Evolutionary conservation across 2,113 vertebrate genomes (phyloP).

Genomic region (Stegastes partitus): DNA sequence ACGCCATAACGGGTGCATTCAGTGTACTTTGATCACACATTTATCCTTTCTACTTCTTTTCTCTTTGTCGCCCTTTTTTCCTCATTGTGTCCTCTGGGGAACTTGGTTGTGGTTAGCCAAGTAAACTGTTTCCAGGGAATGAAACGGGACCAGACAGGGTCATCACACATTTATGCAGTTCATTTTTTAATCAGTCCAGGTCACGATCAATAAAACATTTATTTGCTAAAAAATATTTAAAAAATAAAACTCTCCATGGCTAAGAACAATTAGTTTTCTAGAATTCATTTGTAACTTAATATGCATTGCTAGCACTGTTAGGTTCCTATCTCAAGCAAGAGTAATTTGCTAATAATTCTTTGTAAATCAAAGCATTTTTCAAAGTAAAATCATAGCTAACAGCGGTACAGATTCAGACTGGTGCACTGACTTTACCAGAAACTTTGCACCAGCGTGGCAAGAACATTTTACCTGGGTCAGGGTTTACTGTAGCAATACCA

Average conservation of each 20-base stretch:
- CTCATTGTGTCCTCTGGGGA: conserved; percentile 21
- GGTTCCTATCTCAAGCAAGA: background rate
- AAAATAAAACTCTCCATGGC: background rate
- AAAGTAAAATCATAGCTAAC: background rate
- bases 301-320: background rate
- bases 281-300: background rate
- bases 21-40: conserved; percentile 53
- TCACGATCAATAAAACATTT: conserved; percentile 38
- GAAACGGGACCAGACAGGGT: conserved; percentile 10
- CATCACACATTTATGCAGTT: conserved; percentile 30
- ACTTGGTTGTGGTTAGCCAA: conserved; percentile 1
- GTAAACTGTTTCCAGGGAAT: conserved; percentile 9
- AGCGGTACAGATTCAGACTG: background rate
- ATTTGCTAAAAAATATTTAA: conserved; percentile 11
- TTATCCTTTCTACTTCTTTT: conserved; percentile 40
- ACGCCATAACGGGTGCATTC: conserved; percentile 51
- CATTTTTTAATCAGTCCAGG: conserved; percentile 19
- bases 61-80: conserved; percentile 32
- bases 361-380: conserved; percentile 1
- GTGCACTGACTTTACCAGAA: background rate
- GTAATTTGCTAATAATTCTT: background rate
- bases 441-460: background rate
- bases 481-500: background rate
- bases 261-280: background rate
- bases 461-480: background rate